phyloP scores from a whole-genome alignment of 2,888 invertebrate species.

The Caenorhabditis sulstoni region DNA sequence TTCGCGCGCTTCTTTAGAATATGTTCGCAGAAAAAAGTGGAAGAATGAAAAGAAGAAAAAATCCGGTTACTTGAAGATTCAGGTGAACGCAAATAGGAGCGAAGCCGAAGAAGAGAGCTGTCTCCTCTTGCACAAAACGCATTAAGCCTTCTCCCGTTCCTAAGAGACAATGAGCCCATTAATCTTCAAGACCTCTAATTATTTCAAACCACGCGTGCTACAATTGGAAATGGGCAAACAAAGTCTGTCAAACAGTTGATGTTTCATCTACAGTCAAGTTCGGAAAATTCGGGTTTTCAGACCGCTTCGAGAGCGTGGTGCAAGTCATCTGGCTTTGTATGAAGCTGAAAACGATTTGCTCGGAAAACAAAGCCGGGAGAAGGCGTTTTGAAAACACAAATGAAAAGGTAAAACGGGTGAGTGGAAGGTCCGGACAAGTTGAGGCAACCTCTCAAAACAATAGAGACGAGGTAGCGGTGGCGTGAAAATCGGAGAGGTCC shows the following conservation, averaged over 20 bases:
- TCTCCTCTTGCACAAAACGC: neutral
- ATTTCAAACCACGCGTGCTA: neutral
- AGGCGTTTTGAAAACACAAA: slow-evolving; percentile 20
- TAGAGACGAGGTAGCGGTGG: slow-evolving; percentile 59
- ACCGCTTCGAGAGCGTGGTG: no score
- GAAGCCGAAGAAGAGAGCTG: neutral
- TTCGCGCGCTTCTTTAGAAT: slow-evolving; percentile 18
- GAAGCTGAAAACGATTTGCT: no score
- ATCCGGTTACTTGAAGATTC: neutral
- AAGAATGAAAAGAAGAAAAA: neutral
- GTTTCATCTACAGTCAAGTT: no score
- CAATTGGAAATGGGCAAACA: no score
- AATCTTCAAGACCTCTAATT: slow-evolving; percentile 13
- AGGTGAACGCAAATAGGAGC: neutral
- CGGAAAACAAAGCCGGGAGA: neutral
- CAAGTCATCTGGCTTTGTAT: no score
- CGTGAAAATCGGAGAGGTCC: slow-evolving; percentile 55
- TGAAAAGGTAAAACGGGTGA: slow-evolving; percentile 24
- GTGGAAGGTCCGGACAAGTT: slow-evolving; percentile 42
- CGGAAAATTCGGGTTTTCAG: no score
- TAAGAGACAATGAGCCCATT: slow-evolving; percentile 4
- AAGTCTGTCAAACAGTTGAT: no score
- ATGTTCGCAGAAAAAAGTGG: neutral
- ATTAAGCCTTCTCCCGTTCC: slow-evolving; percentile 9
- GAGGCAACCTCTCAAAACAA: slow-evolving; percentile 37